phyloP scores from a whole-genome alignment of 2,888 invertebrate genomes.

The Leptinotarsa peninsularis region DNA sequence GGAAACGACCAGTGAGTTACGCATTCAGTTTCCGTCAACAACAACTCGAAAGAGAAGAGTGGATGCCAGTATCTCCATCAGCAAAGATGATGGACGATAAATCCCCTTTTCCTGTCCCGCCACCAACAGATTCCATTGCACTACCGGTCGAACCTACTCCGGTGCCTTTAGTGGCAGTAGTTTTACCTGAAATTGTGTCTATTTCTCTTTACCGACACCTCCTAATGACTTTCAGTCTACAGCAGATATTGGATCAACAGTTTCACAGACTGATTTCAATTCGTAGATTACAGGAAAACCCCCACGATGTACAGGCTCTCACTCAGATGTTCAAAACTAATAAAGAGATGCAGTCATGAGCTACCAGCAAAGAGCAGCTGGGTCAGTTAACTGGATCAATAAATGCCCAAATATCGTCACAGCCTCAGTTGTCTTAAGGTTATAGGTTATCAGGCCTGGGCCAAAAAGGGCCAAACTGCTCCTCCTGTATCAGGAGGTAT shows the following conservation, averaged over 20 bases:
- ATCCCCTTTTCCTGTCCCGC: conserved; percentile 59
- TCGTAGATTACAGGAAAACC: conserved; percentile 84
- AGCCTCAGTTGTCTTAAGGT: too few relatives aligned
- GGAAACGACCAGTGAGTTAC: conserved; percentile 80
- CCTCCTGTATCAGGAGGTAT: conserved; percentile 93
- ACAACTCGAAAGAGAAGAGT: conserved; percentile 87
- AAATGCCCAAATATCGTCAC: too few relatives aligned
- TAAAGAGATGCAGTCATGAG: conserved; percentile 65
- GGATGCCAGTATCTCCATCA: conserved; percentile 82
- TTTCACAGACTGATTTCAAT: conserved; percentile 90
- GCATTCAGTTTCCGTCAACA: conserved; percentile 92
- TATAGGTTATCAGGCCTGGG: too few relatives aligned
- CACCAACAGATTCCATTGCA: conserved; percentile 49
- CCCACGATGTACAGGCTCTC: conserved; percentile 79
- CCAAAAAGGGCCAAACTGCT: conserved; percentile 72
- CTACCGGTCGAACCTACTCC: conserved; percentile 47
- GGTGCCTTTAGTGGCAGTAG: conserved; percentile 44
- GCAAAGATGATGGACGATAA: conserved; percentile 53
- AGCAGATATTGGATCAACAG: conserved; percentile 85
- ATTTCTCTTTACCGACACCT: conserved; percentile 62
- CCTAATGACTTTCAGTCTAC: conserved; percentile 54
- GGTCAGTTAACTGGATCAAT: too few relatives aligned
- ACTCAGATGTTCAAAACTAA: conserved; percentile 79
- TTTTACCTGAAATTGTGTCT: conserved; percentile 56
- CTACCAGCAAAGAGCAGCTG: too few relatives aligned